These are phyloP conservation scores for Sphaerodactylus townsendi DNA, from an alignment of 2,113 vertebrate species.

Conservation along the genomic window DNA sequence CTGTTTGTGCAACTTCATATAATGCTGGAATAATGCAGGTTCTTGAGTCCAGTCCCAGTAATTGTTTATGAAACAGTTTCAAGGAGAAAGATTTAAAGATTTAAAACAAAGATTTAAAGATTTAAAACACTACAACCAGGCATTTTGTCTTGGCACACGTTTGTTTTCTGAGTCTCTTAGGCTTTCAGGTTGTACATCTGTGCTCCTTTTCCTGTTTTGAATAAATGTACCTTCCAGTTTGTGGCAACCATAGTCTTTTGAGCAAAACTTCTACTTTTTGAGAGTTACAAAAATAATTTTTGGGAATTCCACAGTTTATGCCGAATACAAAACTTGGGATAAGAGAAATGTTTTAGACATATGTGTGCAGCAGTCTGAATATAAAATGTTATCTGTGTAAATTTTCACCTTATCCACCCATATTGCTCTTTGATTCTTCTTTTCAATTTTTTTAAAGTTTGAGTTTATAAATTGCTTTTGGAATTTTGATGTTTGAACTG, in stretches of 20 bases:
- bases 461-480: neutral
- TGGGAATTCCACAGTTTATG: neutral
- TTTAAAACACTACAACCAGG: neutral
- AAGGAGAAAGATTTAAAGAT: neutral
- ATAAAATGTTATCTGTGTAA: neutral
- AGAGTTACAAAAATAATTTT: neutral
- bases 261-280: neutral
- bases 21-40: neutral
- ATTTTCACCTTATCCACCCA: neutral
- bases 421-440: neutral
- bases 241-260: neutral
- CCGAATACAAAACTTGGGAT: neutral
- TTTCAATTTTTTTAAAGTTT: neutral
- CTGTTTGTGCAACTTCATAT: neutral
- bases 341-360: neutral
- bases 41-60: neutral
- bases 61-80: neutral
- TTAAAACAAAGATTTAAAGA: no score
- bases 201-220: neutral
- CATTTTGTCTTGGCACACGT: neutral
- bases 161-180: neutral
- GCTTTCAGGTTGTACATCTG: neutral
- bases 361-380: neutral
- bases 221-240: neutral
- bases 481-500: neutral